Evolutionary conservation across 2,888 invertebrate genomes (phyloP), one percentile per base, ranked within the genome.

Genomic region (Lepidochrysops patricia): DNA sequence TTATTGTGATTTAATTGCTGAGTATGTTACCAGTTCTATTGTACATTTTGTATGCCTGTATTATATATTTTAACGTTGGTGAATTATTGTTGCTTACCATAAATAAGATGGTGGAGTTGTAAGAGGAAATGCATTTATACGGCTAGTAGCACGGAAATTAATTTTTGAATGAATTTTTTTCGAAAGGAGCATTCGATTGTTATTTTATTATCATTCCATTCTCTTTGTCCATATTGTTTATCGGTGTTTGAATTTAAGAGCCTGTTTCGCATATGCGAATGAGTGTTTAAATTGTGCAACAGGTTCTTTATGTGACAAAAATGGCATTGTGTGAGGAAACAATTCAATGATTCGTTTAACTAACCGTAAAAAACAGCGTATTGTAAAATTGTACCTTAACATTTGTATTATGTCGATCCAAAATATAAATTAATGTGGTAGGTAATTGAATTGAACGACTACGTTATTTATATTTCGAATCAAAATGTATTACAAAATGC

Each of bases 1-100:
- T 61, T 58, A 58, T 58, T 35, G 26, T 23, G 19, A 52, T 59
- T 37, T 58, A 35, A 49, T 29, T 54, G 50, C 26, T 50, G 61
- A 23, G 19, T 26, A 48, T 32, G 58, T 61, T 57, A 56, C 29
- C 23, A 15, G 34, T 34, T 26, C 34, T 13, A 35, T 26, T 56
- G 52, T 54, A 54, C 13, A 32, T 54, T 32, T 32, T 29, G 52
- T 43, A 52, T 54, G 32, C 19, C 54, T 54, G 5, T 50, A 6
- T 54, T 32, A 54, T 54, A 32, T 54, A 13, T 37, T 37, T 54
- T 29, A 23, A 19, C 43, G 15, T 32, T 54, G 29, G 19, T 54
- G 29, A 19, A 19, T n/a, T 32, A 52, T 29, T 52, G 52, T 52
- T 54, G 32, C 19, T 52, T 54, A 54, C 43, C 23, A 43, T 23